Conservation (phyloP, 2,797 vertebrate species). For the Gallinago solitaria region DNA sequence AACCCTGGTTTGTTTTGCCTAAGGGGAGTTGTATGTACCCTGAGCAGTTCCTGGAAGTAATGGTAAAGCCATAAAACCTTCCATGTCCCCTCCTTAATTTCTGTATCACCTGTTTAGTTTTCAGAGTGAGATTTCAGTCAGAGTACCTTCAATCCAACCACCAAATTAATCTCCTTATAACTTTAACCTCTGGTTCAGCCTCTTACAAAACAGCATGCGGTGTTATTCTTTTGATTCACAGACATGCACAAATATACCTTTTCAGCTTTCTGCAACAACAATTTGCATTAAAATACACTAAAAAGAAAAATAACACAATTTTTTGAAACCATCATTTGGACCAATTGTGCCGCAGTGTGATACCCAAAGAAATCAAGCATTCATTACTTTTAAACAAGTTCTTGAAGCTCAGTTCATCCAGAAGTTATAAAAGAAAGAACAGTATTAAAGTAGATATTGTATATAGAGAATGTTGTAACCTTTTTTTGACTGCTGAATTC, state of each 20-base stretch:
- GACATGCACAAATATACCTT: neutral
- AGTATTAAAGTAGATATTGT: neutral
- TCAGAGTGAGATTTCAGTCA: neutral
- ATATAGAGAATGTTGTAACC: neutral
- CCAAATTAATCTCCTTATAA: neutral
- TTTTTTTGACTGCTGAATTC: neutral
- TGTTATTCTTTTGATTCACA: neutral
- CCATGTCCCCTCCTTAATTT: neutral
- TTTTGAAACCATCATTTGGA: neutral
- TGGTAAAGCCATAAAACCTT: neutral
- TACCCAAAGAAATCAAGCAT: neutral
- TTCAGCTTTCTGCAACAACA: neutral
- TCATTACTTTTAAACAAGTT: neutral
- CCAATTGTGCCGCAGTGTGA: neutral
- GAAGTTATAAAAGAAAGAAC: neutral
- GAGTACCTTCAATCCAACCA: neutral
- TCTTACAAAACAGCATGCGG: neutral
- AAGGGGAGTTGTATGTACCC: neutral
- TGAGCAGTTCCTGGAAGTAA: neutral
- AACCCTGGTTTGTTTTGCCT: neutral
- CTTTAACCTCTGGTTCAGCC: neutral
- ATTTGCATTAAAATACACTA: neutral
- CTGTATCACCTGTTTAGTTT: neutral
- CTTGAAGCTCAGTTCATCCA: neutral
- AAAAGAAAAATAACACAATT: neutral